Percentiles rank a stretch among this genome's conserved stretches.
Evolutionary conservation across 2,888 invertebrate species (phyloP).

Genomic region (Agrilus cyanescens): DNA sequence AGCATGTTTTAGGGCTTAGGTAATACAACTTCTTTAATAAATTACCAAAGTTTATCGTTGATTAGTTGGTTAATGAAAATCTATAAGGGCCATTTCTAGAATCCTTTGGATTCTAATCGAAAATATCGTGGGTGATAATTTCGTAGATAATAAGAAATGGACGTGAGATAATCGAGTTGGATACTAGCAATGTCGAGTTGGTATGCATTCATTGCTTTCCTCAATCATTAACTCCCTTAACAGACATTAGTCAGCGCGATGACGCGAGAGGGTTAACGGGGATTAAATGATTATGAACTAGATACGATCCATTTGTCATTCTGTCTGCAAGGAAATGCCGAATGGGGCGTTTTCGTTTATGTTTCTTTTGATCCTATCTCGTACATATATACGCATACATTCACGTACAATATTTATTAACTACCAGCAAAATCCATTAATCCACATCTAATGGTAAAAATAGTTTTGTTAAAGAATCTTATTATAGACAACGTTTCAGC

Average conservation of each 20-base stretch:
- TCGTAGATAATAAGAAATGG: conserved; percentile 2
- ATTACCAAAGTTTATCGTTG: too few species aligned
- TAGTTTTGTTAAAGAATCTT: too few species aligned
- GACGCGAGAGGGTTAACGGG: conserved; percentile 37
- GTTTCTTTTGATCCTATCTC: too few species aligned
- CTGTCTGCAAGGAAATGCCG: conserved; percentile 24
- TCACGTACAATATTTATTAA: too few species aligned
- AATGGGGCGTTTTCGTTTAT: too few species aligned
- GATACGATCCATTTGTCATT: conserved; percentile 37
- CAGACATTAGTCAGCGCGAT: conserved; percentile 23
- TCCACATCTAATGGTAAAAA: too few species aligned
- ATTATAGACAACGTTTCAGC: too few species aligned
- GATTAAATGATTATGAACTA: conserved; percentile 38
- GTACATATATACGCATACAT: too few species aligned
- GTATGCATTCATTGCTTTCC: conserved; percentile 15
- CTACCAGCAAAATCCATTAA: too few species aligned
- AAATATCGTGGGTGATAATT: conserved; percentile 3
- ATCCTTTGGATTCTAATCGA: not conserved
- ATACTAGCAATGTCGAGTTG: conserved; percentile 11
- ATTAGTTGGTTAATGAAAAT: too few species aligned
- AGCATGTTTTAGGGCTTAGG: too few species aligned
- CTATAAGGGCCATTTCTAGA: not conserved
- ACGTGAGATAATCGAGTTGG: conserved; percentile 8
- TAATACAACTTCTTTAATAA: too few species aligned
- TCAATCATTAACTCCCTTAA: conserved; percentile 17